Conservation (phyloP, 2,797 vertebrate species). For the Micrastur ruficollis region DNA sequence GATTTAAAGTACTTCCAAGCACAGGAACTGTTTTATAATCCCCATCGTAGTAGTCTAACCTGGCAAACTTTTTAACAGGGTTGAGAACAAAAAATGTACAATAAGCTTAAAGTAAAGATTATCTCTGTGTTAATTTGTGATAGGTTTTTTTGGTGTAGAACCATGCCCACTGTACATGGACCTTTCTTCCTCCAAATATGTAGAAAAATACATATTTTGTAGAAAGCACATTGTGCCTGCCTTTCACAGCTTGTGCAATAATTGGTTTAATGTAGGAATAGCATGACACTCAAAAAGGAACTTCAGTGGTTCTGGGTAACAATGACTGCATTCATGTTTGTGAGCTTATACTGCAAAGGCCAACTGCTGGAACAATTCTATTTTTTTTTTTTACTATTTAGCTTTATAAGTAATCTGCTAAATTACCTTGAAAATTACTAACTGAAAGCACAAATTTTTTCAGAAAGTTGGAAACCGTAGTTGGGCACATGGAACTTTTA, state of each 20-base stretch:
- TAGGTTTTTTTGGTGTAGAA: neutral
- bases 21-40: slow-evolving; percentile 56
- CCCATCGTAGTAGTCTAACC: slow-evolving; percentile 11
- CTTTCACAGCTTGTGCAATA: neutral
- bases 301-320: neutral
- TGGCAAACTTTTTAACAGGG: slow-evolving; percentile 6
- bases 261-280: neutral
- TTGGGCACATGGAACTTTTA: neutral
- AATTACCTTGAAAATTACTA: neutral
- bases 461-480: neutral
- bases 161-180: fast-evolving
- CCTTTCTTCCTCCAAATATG: neutral
- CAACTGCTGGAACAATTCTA: neutral
- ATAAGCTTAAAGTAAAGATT: neutral
- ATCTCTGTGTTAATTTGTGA: neutral
- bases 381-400: neutral
- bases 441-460: neutral
- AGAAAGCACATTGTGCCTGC: neutral
- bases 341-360: neutral
- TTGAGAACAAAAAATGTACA: neutral
- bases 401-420: neutral
- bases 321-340: slow-evolving; percentile 15
- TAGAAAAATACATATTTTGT: neutral
- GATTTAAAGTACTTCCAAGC: slow-evolving; percentile 39
- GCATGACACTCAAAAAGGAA: neutral